Base-by-base conservation (phyloP, 1,140 invertebrate species). In the Drosophila ficusphila region DNA sequence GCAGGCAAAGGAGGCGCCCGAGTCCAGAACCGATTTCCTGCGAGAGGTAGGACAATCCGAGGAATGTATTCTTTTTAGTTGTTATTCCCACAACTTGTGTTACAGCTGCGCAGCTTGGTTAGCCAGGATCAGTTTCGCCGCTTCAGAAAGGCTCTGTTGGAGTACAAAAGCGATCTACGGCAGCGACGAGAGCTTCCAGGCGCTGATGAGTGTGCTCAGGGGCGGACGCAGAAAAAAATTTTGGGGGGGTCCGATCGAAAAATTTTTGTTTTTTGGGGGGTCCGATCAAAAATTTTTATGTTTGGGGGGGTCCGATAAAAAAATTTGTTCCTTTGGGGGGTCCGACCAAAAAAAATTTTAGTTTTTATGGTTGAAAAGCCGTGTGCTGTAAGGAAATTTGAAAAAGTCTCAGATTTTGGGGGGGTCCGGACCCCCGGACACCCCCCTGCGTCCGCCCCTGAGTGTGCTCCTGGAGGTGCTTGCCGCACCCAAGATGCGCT, bases 71-170 rank as follows among this genome's bases (percentile, higher is more conserved):
- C 7, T 18, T 38, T 12, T 2, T 3, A 12, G 5, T 25, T 2
- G 6, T 12, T 12, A 25, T 23, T 14, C 2, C 8, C 11, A 7
- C 2, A 27, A 7, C 9, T 29, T 46, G 2, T 18, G 5, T 54
- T 64, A 38, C 44, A 90, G 89, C 52, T 90, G 3, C 89, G 89
- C 18, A 81, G 78, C 12, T 25, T 74, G 0, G 76, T 95, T 49
- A 89, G 92, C 14, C 74, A 83, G 46, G 91, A 93, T 21, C 41
- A 91, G 93, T 81, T 95, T 93, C 83, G 93, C 92, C 85, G 76
- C 86, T 83, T 95, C 95, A 92, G 93, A 93, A 79, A 91, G 14
- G 93, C 94, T 27, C 92, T 95, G 64, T 90, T 93, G 14, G 82
- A 76, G 8, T 95, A 95, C 79, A 94, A 93, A 53, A 93, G 92